These are phyloP conservation scores for Apoda limacodes DNA, from an alignment of 2,888 invertebrate genomes.

Conservation along the genomic window DNA sequence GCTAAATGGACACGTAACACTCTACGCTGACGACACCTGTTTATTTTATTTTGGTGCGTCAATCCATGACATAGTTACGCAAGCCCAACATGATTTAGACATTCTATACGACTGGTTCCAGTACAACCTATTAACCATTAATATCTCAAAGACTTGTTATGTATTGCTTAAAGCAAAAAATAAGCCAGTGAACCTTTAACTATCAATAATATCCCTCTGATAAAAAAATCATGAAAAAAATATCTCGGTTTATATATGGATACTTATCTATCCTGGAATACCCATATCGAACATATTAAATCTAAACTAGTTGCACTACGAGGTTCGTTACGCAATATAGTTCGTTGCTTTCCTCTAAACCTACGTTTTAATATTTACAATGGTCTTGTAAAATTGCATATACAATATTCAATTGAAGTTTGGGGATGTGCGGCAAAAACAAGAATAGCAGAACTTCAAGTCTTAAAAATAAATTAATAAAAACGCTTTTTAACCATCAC, in stretches of 20 bases:
- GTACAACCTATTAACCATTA: slow-evolving; percentile 10
- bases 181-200: slow-evolving; percentile 5
- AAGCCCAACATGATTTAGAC: slow-evolving; percentile 10
- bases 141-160: slow-evolving; percentile 8
- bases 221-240: slow-evolving; percentile 1
- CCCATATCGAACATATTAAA: slow-evolving; percentile 1
- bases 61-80: slow-evolving; percentile 1
- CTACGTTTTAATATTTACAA: slow-evolving; percentile 4
- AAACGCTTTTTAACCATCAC: slow-evolving; percentile 19
- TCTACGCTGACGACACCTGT: slow-evolving; percentile 10
- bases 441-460: neutral
- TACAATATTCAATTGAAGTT: slow-evolving; percentile 2
- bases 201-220: slow-evolving; percentile 2
- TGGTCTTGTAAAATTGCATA: slow-evolving; percentile 1
- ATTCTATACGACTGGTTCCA: slow-evolving; percentile 7
- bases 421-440: slow-evolving; percentile 2
- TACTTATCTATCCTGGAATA: slow-evolving; percentile 2
- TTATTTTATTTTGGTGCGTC: slow-evolving; percentile 5
- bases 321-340: neutral
- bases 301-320: neutral
- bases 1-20: slow-evolving; percentile 5
- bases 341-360: neutral
- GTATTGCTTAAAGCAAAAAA: slow-evolving; percentile 10
- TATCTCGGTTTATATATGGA: slow-evolving; percentile 1
- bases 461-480: slow-evolving; percentile 3